Base-by-base conservation (phyloP, 2,113 vertebrate genomes). In the Istiophorus platypterus region DNA sequence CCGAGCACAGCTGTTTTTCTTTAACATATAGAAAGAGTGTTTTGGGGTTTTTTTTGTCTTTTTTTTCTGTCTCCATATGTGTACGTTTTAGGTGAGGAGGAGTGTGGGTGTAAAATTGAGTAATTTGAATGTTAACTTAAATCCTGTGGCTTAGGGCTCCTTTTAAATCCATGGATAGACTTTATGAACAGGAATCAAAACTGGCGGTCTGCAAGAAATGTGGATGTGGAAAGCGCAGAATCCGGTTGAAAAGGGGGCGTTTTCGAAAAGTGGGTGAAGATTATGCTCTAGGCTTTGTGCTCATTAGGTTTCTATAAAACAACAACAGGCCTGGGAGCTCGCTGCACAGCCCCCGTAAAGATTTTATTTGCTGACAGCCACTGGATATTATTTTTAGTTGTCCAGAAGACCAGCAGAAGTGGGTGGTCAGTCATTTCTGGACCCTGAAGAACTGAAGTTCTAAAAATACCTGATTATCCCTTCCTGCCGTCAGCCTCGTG, bases 111-210 rank as follows among this genome's bases (percentile, higher is more conserved):
- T 90, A 78, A 90, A 89, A 73, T 20, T 61, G 63, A 72, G 87
- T 84, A 81, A 89, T 93, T 90, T 90, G 22, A 91, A 83, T 82
- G 90, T 85, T 80, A 80, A 79, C 87, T 59, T 74, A 63, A 85
- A 88, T 69, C 76, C 71, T 91, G 84, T 85, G 89, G 84, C 31
- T 91, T 75, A 70, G 58, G 29, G 65, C 87, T 85, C 72, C 70
- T 78, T 88, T 91, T 87, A 88, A 92, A 90, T 29, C 67, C 57
- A 45, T 4, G 81, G 82, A 73, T 77, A 73, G 72, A 71, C 37
- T 65, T 92, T 91, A 92, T 79, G 64, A 93, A 37, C 72, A 65
- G 80, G 86, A 79, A 57, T 72, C 68, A 57, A 76, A 82, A 70
- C 34, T 71, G 65, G 81, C 79, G 68, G 80, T 65, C 85, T 89